Evolutionary conservation across 2,113 vertebrate genomes (phyloP).

Genomic region (human): GRCh38 chr15:53474501-53475000

Average conservation of each 20-base stretch:
- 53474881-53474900: conserved; percentile 69
- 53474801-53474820: background rate
- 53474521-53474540: background rate
- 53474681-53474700: background rate
- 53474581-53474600: background rate
- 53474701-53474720: background rate
- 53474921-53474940: conserved; percentile 72
- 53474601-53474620: background rate
- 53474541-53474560: background rate
- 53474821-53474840: background rate
- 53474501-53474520: background rate
- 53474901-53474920: conserved; percentile 69
- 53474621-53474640: background rate
- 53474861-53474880: conserved; percentile 67
- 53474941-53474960: conserved; percentile 76
- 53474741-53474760: background rate
- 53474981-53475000: conserved; percentile 55
- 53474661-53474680: background rate
- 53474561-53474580: conserved; percentile 23
- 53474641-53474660: background rate
- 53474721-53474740: background rate
- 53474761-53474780: background rate
- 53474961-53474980: conserved; percentile 69
- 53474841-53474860: conserved; percentile 43
- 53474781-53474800: background rate